These are phyloP conservation scores for Cheilosia soror DNA, from an alignment of 2,888 invertebrate genomes.

Conservation along the genomic window DNA sequence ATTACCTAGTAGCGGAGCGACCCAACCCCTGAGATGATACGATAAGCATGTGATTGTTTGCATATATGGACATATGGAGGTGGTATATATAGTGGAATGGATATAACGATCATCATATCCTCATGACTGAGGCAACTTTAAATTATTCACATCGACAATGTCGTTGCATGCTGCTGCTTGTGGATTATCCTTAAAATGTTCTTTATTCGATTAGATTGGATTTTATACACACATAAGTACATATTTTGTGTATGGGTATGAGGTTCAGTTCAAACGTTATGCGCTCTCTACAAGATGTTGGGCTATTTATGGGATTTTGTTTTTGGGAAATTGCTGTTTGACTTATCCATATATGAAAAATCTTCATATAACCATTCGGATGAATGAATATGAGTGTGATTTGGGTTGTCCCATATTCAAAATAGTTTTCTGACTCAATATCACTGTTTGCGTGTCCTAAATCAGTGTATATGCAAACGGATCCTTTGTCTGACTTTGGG, in stretches of 20 bases:
- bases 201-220: constrained; percentile 71
- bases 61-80: constrained; percentile 26
- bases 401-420: constrained; percentile 3
- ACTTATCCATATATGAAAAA: constrained; percentile 28
- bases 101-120: constrained; percentile 51
- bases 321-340: constrained; percentile 45
- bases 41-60: constrained; percentile 70
- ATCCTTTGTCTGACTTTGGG: constrained; percentile 35
- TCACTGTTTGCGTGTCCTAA: constrained; percentile 41
- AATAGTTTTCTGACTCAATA: constrained; percentile 19
- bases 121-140: constrained; percentile 52
- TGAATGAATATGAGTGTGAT: neutral
- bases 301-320: constrained; percentile 55
- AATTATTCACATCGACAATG: constrained; percentile 66
- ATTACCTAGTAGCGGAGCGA: neutral
- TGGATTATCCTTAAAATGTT: constrained; percentile 61
- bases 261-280: constrained; percentile 11
- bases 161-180: constrained; percentile 52
- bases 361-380: constrained; percentile 1
- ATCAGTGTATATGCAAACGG: constrained; percentile 9
- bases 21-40: constrained; percentile 46
- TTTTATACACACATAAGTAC: constrained; percentile 30
- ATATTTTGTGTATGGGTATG: constrained; percentile 14
- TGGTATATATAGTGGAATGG: constrained; percentile 13
- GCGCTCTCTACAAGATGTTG: constrained; percentile 26